Percentiles rank a stretch among this genome's conserved stretches.
phyloP scores from a whole-genome alignment of 2,888 invertebrate genomes.

The Eilema griseolum region DNA sequence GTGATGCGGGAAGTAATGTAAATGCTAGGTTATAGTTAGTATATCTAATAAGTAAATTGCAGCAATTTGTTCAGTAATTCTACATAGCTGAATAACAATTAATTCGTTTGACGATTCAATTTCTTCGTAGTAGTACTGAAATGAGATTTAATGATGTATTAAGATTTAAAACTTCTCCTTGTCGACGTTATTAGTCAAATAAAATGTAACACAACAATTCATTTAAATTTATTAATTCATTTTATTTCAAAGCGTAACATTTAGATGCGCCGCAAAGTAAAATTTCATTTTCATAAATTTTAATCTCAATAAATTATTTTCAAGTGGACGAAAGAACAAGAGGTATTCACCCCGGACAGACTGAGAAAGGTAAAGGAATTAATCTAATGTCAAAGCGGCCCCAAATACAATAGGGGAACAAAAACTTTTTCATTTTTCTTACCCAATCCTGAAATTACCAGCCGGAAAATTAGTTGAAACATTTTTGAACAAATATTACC shows the following conservation, averaged over 20 bases:
- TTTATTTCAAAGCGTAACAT: constrained; percentile 50
- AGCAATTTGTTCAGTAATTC: no score
- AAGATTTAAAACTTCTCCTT: neutral
- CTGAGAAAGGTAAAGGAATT: constrained; percentile 64
- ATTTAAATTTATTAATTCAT: constrained; percentile 41
- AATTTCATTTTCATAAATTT: constrained; percentile 66
- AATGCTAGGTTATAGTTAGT: no score
- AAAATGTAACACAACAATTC: constrained; percentile 27
- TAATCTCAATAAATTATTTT: constrained; percentile 69
- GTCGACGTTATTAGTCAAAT: neutral
- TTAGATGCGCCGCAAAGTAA: constrained; percentile 54
- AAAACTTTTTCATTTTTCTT: constrained; percentile 61
- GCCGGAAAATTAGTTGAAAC: constrained; percentile 38
- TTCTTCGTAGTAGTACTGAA: neutral
- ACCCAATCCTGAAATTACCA: constrained; percentile 35
- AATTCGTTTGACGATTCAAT: neutral
- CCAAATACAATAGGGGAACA: constrained; percentile 60
- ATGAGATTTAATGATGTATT: neutral
- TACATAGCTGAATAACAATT: neutral
- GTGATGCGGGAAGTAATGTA: no score
- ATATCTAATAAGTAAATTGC: no score
- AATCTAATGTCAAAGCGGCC: constrained; percentile 64
- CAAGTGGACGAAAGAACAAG: constrained; percentile 59
- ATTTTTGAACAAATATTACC: constrained; percentile 39
- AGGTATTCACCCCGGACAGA: constrained; percentile 51